Base-by-base conservation (phyloP, 2,888 invertebrate genomes). In the Drosophila limbata region DNA sequence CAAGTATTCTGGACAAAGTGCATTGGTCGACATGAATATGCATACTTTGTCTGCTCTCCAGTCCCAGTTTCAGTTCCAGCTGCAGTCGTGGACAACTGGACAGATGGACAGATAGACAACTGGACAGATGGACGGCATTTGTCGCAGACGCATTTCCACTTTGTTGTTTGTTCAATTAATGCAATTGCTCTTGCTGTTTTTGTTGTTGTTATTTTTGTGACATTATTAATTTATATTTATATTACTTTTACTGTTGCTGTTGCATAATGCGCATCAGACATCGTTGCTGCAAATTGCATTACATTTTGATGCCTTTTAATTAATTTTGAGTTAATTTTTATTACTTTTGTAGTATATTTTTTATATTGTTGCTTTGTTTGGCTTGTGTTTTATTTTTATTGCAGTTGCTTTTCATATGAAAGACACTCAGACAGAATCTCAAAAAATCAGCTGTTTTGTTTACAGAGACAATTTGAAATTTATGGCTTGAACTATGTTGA, bases 251-350 rank as follows among this genome's bases (percentile, higher is more conserved):
- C 57, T 55, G 33, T 35, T n/a, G 60, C 72, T 59, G 57, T 74
- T 73, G 77, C 81, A 74, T 77, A 77, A 77, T 73, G 60, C 42
- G 39, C 78, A 63, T 59, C 73, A 67, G 65, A 51, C 67, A 55
- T 62, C 5, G 65, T 61, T 65, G 76, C 37, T 69, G 65, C 73
- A 81, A 78, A 79, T 84, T 79, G 76, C 73, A 84, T 83, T 79
- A 87, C 73, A 76, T 86, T 85, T 79, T 70, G 88, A 84, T 84
- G 84, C 86, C 79, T 82, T 90, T 91, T 91, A 90, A 91, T 91
- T 91, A 91, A 91, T 91, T 91, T 91, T 91, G 85, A 89, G 88
- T 91, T 91, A 90, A 91, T 88, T 91, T 90, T 59, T 65, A 64
- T 69, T 62, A 19, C 37, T 21, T 69, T 25, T 45, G 13, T 35